Base-by-base conservation (phyloP, 2,113 vertebrate genomes). In the Zosterops borbonicus region DNA sequence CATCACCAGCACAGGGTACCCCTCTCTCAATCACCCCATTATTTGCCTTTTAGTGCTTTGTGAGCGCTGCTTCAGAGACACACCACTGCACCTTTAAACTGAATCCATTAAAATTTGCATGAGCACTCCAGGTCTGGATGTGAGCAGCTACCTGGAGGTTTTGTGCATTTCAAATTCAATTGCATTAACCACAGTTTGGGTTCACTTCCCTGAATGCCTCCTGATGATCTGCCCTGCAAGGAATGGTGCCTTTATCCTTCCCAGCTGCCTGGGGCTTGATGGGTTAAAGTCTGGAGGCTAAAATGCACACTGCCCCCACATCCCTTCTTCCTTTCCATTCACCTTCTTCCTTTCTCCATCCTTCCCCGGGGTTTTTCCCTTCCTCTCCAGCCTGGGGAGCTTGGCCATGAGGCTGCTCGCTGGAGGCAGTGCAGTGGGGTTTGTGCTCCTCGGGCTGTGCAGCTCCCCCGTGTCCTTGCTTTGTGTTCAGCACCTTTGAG, bases 301-400 rank as follows among this genome's bases (percentile, higher is more conserved):
- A 67, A 79, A 53, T 10, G 8, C 18, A 1, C 17, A 17, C 75
- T 96, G 59, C 50, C 63, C 59, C 14, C 23, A 50, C 52, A 37
- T 94, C 79, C 41, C n/a, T 96, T 69, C 68, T 78, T 97, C 73
- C 93, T 96, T 83, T 92, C 83, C 59, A 89, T 90, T 95, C 76
- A 82, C 73, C 76, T 46, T 42, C 68, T 93, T 96, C 92, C 85
- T 95, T 59, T 95, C 75, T 56, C 39, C 11, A 21, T 18, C 2
- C 31, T 89, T 93, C 64, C 92, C 89, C 29, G 44, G 65, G 80
- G 65, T 33, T 78, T 89, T 90, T 76, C 76, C 90, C 53, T 97
- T 96, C 90, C 83, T 94, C 62, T 41, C 14, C 76, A 50, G 27
- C 4, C 0, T 37, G 23, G 27, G 91, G 44, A 81, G 18, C 58